Evolutionary conservation across 2,888 invertebrate genomes (phyloP).

Genomic region (Hoplodrina blanda): DNA sequence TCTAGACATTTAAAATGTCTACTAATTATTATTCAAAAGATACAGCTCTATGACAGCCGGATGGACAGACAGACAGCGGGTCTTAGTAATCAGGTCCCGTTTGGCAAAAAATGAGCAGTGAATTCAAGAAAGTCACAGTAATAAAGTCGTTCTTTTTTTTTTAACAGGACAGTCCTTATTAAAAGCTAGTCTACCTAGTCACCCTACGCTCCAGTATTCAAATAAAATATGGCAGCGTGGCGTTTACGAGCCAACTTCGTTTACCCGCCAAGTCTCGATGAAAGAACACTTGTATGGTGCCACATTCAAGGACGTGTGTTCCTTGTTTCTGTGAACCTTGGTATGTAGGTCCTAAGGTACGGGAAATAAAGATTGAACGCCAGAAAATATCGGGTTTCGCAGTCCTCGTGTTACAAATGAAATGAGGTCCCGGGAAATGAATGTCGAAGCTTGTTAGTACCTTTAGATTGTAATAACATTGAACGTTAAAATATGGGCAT

Average conservation of each 20-base stretch:
- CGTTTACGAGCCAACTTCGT: constrained; percentile 40
- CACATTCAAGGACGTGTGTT: constrained; percentile 29
- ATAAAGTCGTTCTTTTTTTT: background rate
- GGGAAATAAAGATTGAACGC: constrained; percentile 14
- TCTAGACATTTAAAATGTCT: no score
- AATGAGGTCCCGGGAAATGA: constrained; percentile 20
- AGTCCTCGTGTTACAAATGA: constrained; percentile 36
- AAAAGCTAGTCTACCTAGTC: background rate
- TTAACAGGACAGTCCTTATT: background rate
- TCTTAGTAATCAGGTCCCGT: no score
- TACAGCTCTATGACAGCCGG: no score
- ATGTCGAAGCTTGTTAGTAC: constrained; percentile 10
- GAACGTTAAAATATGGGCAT: background rate
- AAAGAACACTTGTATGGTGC: constrained; percentile 44
- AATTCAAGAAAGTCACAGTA: background rate
- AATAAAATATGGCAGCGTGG: constrained; percentile 45
- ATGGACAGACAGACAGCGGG: no score
- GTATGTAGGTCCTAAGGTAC: background rate
- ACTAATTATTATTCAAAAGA: no score
- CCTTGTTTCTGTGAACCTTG: constrained; percentile 2
- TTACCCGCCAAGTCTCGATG: constrained; percentile 34
- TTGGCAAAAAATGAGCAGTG: background rate
- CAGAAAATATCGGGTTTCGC: constrained; percentile 25
- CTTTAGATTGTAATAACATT: constrained; percentile 2
- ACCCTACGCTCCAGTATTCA: background rate